A percentile compares a stretch with the other conserved stretches of the same genome.
Evolutionary conservation across 2,113 vertebrate genomes (phyloP).

Genomic region (Spermophilus dauricus): DNA sequence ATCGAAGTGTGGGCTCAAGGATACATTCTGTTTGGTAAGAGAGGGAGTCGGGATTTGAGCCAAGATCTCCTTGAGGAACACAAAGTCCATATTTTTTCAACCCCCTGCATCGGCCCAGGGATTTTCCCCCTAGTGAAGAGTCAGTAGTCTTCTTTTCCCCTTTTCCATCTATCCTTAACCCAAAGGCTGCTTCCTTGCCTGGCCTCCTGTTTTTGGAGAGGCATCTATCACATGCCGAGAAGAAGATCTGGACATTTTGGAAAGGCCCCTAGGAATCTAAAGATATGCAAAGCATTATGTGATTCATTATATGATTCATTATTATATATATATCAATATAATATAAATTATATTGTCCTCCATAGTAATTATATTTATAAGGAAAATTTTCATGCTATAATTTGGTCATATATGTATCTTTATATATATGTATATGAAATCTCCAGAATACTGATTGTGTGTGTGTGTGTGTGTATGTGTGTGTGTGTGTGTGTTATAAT

Average conservation of each 20-base stretch:
- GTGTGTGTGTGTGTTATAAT: background rate
- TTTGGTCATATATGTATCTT: background rate
- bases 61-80: background rate
- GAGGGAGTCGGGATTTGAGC: background rate
- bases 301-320: slow-evolving; percentile 22
- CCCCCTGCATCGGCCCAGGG: background rate
- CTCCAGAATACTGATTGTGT: background rate
- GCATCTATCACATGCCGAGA: background rate
- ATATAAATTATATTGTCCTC: background rate
- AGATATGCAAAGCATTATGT: background rate
- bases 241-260: slow-evolving; percentile 63
- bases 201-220: slow-evolving; percentile 12
- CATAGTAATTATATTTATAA: slow-evolving; percentile 39
- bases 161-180: background rate
- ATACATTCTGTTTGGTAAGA: background rate
- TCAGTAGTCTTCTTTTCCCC: rapidly evolving
- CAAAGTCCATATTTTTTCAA: background rate
- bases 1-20: background rate
- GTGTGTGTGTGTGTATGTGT: background rate
- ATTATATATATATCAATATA: background rate
- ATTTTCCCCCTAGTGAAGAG: background rate
- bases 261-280: background rate
- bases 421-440: too few species aligned
- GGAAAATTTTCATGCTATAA: background rate
- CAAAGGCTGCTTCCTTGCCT: background rate